Base-by-base conservation (phyloP, 2,797 vertebrate genomes). In the Denticeps clupeoides region DNA sequence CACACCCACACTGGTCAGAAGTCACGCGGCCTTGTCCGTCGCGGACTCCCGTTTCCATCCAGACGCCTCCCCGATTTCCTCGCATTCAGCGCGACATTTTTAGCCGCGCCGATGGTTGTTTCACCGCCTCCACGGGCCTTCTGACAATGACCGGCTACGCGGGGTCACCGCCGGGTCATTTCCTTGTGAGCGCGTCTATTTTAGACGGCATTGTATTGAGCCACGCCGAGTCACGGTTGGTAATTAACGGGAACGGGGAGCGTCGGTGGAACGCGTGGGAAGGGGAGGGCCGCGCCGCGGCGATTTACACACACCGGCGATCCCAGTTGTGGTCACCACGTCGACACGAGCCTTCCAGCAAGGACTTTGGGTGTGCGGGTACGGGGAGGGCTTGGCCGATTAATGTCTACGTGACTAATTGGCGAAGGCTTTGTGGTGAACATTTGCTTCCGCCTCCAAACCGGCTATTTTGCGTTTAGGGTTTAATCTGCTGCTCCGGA, bases 201-300 rank as follows among this genome's bases (percentile, higher is more conserved):
- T 51, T 47, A 46, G 41, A 40, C 41, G 45, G 28, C 41, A 45
- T 41, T 65, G 58, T 58, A 49, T 56, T 53, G 53, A 56, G 58
- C 41, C 46, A 38, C 53, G 46, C 49, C 29, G 58, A 53, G 58
- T 53, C 45, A 60, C 28, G 37, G 51, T 15, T 46, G 40, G 4
- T 45, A 51, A 47, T 55, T 60, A 49, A 44, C 18, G 1, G 51
- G 51, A 60, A 55, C 45, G 38, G 29, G 21, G 27, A 28, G 41
- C 48, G 55, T 55, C 38, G 4, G 24, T 23, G 24, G 2, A 5
- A 24, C 7, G 32, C 29, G 19, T 18, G 13, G 9, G 24, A 27
- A 23, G 10, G 1, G 25, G 24, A 27, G 23, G 10, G 1, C 25
- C 15, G 37, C 33, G 43, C 32, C n/a, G n/a, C n/a, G n/a, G n/a